Conservation (phyloP, 2,797 vertebrate genomes). For the Melanotaenia pygmaea region DNA sequence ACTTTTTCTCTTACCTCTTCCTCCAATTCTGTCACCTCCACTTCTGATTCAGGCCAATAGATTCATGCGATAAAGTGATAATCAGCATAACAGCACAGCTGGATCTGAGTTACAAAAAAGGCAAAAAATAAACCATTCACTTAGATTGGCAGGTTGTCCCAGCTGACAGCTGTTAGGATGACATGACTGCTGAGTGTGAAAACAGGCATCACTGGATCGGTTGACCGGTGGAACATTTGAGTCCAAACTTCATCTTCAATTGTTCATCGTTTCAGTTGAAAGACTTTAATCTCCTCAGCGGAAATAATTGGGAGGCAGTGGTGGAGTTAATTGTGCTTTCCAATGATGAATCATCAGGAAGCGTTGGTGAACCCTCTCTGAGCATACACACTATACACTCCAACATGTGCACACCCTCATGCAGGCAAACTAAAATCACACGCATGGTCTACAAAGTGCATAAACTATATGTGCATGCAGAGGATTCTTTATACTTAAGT, state of each 20-base stretch:
- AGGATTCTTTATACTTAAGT: not conserved
- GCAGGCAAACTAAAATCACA: constrained; percentile 15
- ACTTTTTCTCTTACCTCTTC: constrained; percentile 65
- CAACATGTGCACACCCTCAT: constrained; percentile 18
- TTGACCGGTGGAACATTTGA: constrained; percentile 65
- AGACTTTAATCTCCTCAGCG: constrained; percentile 66
- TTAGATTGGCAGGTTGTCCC: constrained; percentile 29
- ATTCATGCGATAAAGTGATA: constrained; percentile 44
- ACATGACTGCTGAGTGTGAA: constrained; percentile 42
- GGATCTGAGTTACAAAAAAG: not conserved
- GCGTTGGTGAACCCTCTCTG: constrained; percentile 47
- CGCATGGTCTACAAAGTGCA: not conserved
- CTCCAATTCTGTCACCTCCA: constrained; percentile 53
- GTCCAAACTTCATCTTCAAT: constrained; percentile 39
- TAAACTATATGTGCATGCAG: not conserved
- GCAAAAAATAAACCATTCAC: not conserved
- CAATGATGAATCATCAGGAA: constrained; percentile 70
- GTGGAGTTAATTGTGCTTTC: constrained; percentile 72
- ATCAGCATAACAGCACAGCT: constrained; percentile 34
- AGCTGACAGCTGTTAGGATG: constrained; percentile 67
- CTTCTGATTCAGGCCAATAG: constrained; percentile 25
- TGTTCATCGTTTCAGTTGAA: constrained; percentile 59
- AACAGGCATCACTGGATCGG: constrained; percentile 33
- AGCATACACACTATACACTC: constrained; percentile 41
- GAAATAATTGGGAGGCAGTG: constrained; percentile 66